A percentile compares a stretch with the other conserved stretches of the same genome.
phyloP scores from a whole-genome alignment of 2,797 vertebrate genomes.

The Heterohyrax brucei region DNA sequence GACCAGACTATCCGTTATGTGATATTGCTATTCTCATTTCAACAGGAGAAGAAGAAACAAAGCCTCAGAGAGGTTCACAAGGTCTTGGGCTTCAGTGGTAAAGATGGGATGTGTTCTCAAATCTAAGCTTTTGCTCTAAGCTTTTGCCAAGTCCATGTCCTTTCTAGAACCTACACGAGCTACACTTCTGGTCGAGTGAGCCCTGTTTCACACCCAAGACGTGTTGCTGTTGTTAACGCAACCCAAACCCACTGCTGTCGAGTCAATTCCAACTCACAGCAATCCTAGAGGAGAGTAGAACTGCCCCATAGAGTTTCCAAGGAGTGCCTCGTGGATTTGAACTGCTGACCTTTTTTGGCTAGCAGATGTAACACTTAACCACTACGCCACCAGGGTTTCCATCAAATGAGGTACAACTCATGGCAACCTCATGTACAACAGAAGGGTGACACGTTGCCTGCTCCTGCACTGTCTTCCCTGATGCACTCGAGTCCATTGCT shows the following conservation, averaged over 20 bases:
- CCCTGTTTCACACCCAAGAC: not conserved
- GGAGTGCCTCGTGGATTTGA: too few species aligned
- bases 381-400: too few species aligned
- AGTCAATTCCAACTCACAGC: too few species aligned
- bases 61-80: not conserved
- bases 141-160: not conserved
- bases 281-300: too few species aligned
- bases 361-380: too few species aligned
- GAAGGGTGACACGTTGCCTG: not conserved
- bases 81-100: not conserved
- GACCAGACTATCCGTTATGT: not conserved
- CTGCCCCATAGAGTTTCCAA: too few species aligned
- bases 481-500: not conserved
- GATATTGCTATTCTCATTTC: not conserved
- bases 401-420: not conserved
- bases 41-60: not conserved
- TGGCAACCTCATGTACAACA: not conserved
- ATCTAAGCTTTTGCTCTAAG: too few species aligned
- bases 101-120: not conserved
- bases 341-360: too few species aligned
- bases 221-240: too few species aligned
- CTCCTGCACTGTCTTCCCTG: not conserved
- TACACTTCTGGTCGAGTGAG: not conserved
- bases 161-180: not conserved
- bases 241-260: too few species aligned